Evolutionary conservation across 2,888 invertebrate genomes (phyloP), one percentile per base, ranked within the genome.

Genomic region (Pristionchus fissidentatus): DNA sequence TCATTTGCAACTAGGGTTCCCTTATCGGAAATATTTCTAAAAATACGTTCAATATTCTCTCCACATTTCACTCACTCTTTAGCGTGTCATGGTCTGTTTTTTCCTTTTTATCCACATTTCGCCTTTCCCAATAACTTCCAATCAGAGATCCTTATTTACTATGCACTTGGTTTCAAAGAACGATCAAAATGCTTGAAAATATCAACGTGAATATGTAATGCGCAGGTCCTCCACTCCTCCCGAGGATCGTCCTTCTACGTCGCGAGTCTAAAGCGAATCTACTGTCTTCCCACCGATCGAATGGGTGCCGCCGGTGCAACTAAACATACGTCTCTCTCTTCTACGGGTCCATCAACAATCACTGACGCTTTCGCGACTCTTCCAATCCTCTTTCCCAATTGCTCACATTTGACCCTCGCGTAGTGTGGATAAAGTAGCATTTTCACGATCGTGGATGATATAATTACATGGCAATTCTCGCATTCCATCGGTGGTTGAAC

Each of bases 261-360:
- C 66, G 3, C 66, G 66, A 38, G 66, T 66, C 38, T 66, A 66
- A 66, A 38, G 22, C 22, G 35, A 35, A 19, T 26, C n/a, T 19
- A 22, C 22, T 38, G 3, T 35, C n/a, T 41, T 4, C 22, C 55
- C 41, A 19, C 41, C 38, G 3, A 38, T n/a, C 41, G 15, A 66
- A 66, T 66, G 66, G 66, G 66, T 66, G 66, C 38, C 66, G 41
- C 66, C 22, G 66, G 66, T 66, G 66, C 66, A 66, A 66, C 41
- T 15, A 66, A 38, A 66, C 66, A 66, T 41, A 66, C 38, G 35
- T 66, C 66, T 8, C 22, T 35, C 35, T 41, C 19, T 3, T 38
- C 35, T 22, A 66, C 66, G 66, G 66, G 66, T 66, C 66, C 35
- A 66, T 66, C 35, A 22, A 22, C n/a, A 32, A 66, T n/a, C n/a